Conservation (phyloP, 2,888 invertebrate genomes). For the Heterodera filipjevi region DNA sequence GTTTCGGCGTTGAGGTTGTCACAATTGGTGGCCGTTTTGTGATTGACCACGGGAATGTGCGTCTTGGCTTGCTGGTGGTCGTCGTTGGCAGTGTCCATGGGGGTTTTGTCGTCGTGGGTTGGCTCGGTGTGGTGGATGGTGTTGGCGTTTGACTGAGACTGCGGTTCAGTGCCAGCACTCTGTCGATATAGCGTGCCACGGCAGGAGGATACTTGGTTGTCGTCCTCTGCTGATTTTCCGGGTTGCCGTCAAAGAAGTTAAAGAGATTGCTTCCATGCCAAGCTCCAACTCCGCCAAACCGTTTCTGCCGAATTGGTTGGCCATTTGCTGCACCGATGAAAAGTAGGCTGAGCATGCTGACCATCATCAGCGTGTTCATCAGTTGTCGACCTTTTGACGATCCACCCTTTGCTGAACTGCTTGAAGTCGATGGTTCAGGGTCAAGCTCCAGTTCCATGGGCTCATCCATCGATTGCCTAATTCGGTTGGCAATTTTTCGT, state of each 20-base stretch:
- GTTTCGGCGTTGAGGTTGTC: not conserved
- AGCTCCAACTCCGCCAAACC: not conserved
- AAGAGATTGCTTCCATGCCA: no score
- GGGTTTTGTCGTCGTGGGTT: not conserved
- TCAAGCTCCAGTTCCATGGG: not conserved
- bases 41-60: not conserved
- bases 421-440: not conserved
- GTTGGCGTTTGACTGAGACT: not conserved
- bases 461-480: not conserved
- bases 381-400: not conserved
- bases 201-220: no score
- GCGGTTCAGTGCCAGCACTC: no score
- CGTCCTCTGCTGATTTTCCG: no score
- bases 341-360: not conserved
- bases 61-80: not conserved
- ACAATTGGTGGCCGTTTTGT: not conserved
- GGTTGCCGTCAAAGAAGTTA: no score
- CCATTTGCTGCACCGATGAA: not conserved
- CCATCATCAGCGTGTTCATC: not conserved
- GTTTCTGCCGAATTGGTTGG: not conserved
- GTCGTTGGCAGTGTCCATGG: not conserved
- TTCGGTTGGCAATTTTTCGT: not conserved
- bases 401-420: not conserved
- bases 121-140: not conserved
- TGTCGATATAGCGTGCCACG: no score